Conservation (phyloP, 1,140 invertebrate species). For the Conus ventricosus region DNA sequence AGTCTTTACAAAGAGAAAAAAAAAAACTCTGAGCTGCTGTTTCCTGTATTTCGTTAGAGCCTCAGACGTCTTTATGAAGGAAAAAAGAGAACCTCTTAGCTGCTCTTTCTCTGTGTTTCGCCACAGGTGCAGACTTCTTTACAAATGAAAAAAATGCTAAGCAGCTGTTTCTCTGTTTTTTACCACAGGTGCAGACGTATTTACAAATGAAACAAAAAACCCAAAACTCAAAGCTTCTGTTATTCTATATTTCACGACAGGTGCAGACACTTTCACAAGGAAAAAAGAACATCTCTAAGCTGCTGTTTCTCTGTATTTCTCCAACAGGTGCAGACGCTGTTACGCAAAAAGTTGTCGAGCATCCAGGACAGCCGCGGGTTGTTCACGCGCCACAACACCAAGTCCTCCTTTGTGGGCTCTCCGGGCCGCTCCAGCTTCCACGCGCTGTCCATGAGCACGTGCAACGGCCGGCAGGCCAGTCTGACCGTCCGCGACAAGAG, state of each 20-base stretch:
- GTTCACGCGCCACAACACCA: constrained; percentile 52
- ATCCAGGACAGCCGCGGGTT: constrained; percentile 61
- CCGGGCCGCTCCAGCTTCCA: constrained; percentile 41
- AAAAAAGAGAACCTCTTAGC: too few species aligned
- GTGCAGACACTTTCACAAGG: background rate
- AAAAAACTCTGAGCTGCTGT: too few species aligned
- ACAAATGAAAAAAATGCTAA: too few species aligned
- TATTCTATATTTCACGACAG: background rate
- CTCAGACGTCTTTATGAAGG: too few species aligned
- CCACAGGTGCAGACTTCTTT: too few species aligned
- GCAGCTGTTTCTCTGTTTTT: too few species aligned
- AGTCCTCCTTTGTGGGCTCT: constrained; percentile 58
- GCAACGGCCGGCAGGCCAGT: constrained; percentile 15
- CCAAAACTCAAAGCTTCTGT: too few species aligned
- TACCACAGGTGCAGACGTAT: too few species aligned
- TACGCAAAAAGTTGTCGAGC: constrained; percentile 59
- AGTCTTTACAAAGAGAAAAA: too few species aligned
- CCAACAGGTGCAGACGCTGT: constrained; percentile 56
- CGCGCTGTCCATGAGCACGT: constrained; percentile 30
- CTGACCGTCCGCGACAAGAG: background rate
- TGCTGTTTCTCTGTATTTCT: background rate
- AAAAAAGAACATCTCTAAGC: background rate
- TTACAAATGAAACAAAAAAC: too few species aligned
- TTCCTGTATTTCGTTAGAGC: too few species aligned
- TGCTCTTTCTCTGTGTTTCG: too few species aligned